A percentile compares a stretch with the other conserved stretches of the same genome.
phyloP scores from a whole-genome alignment of 1,140 invertebrate species.

The Monomorium pharaonis region DNA sequence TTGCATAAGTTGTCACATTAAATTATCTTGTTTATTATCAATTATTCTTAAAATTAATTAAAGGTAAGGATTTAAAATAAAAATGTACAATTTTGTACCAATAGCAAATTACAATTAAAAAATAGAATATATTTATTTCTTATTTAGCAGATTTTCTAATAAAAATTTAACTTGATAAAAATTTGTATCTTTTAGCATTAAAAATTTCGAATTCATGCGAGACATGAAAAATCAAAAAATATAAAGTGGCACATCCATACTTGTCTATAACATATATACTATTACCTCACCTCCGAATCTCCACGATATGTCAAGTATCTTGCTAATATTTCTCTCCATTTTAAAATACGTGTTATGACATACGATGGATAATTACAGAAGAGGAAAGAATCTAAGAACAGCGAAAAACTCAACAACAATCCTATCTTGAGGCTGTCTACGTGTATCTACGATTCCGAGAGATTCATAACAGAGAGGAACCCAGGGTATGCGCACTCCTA shows the following conservation, averaged over 20 bases:
- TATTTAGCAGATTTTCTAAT: neutral
- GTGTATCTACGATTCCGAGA: too few species aligned
- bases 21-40: neutral
- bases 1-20: neutral
- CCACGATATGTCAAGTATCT: conserved; percentile 80
- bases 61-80: neutral
- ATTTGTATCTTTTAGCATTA: neutral
- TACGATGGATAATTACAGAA: too few species aligned
- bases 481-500: too few species aligned
- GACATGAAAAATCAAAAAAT: neutral
- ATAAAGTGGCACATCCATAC: neutral
- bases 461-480: too few species aligned
- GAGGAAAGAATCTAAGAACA: too few species aligned
- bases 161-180: neutral
- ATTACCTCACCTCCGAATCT: conserved; percentile 80
- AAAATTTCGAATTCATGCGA: neutral
- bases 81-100: conserved; percentile 13
- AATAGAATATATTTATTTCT: neutral
- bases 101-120: neutral
- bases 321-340: conserved; percentile 66
- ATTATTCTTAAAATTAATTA: neutral
- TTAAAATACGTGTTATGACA: neutral
- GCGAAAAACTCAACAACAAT: too few species aligned
- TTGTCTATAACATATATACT: neutral
- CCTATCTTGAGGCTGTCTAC: too few species aligned